Evolutionary conservation across 2,888 invertebrate genomes (phyloP).

Genomic region (Notodonta ziczac): DNA sequence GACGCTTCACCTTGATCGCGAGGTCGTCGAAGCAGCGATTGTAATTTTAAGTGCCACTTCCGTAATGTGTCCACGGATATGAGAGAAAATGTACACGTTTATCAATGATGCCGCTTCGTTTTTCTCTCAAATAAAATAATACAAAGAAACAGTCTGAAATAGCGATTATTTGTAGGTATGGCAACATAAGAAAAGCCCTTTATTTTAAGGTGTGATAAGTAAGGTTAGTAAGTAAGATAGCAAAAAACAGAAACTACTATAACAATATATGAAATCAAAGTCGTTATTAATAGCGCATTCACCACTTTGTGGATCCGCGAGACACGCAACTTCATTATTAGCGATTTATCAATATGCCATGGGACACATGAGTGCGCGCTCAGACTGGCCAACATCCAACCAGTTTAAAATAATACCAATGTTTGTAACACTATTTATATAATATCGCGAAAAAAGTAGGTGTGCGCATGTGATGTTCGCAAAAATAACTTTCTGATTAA

Average conservation of each 20-base stretch:
- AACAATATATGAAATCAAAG: neutral
- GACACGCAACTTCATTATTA: neutral
- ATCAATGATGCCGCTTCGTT: neutral
- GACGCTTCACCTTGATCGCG: conserved; percentile 24
- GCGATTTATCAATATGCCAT: conserved; percentile 15
- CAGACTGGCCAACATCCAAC: conserved; percentile 61
- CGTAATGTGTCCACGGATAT: neutral
- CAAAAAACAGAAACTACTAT: neutral
- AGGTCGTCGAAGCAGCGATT: conserved; percentile 20
- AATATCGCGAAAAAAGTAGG: neutral
- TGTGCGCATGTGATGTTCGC: neutral
- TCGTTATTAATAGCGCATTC: too few species aligned
- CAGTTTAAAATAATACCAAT: conserved; percentile 61
- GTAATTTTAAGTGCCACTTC: conserved; percentile 17
- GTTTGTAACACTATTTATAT: conserved; percentile 55
- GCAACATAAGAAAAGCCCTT: too few species aligned
- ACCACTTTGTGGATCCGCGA: neutral
- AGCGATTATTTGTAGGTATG: too few species aligned
- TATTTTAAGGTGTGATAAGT: too few species aligned
- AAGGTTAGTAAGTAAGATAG: too few species aligned
- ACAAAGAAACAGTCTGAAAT: too few species aligned
- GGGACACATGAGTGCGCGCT: conserved; percentile 27
- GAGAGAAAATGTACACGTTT: neutral
- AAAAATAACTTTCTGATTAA: neutral
- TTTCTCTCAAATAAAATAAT: too few species aligned